Evolutionary conservation across 1,140 invertebrate species (phyloP).

Genomic region (Brevipalpus yothersi): DNA sequence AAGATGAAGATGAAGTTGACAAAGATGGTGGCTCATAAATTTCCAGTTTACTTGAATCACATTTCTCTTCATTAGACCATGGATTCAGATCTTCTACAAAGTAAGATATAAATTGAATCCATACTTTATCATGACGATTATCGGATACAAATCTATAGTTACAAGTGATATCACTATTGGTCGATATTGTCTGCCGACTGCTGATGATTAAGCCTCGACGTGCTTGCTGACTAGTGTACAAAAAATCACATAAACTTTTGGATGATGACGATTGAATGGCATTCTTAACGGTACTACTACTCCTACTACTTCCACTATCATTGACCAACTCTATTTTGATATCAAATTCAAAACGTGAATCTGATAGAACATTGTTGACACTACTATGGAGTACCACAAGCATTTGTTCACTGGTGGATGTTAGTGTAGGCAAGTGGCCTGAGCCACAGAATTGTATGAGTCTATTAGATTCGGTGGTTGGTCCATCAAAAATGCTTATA

Average conservation of each 20-base stretch:
- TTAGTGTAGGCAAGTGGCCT: conserved; percentile 49
- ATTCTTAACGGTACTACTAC: too few species aligned
- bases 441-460: conserved; percentile 69
- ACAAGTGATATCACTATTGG: conserved; percentile 42
- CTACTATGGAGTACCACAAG: conserved; percentile 71
- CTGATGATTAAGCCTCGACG: too few species aligned
- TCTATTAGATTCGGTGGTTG: conserved; percentile 58
- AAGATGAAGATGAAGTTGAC: too few species aligned
- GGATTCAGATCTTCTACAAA: conserved; percentile 12
- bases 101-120: conserved; percentile 45
- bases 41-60: conserved; percentile 11
- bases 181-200: too few species aligned
- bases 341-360: conserved; percentile 42
- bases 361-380: conserved; percentile 56
- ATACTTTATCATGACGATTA: conserved; percentile 40
- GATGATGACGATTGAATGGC: too few species aligned
- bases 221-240: too few species aligned
- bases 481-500: conserved; percentile 65
- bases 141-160: conserved; percentile 54
- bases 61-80: conserved; percentile 12
- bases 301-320: conserved; percentile 24
- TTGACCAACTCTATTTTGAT: conserved; percentile 45
- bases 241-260: too few species aligned
- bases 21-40: conserved; percentile 8
- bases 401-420: conserved; percentile 53